Percentiles rank a stretch among this genome's conserved stretches.
phyloP scores from a whole-genome alignment of 1,140 invertebrate species.

The Drosophila punjabiensis region DNA sequence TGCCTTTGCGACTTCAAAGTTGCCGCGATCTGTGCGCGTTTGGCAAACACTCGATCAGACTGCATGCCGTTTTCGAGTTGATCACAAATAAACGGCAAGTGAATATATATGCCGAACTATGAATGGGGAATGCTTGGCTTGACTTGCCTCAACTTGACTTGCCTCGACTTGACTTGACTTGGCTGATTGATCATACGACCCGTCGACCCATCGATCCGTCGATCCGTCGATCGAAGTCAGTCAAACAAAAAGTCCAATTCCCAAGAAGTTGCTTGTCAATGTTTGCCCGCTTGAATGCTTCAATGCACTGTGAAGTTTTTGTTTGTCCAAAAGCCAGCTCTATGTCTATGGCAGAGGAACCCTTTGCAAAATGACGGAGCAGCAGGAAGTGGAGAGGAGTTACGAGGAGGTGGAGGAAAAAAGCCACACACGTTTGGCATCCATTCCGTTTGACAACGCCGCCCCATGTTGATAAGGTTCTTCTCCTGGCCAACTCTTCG shows the following conservation, averaged over 20 bases:
- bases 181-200: slow-evolving; percentile 71
- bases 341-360: slow-evolving; percentile 26
- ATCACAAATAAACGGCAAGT: slow-evolving; percentile 69
- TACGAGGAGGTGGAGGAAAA: not conserved
- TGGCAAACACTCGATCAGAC: slow-evolving; percentile 68
- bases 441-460: slow-evolving; percentile 70
- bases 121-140: slow-evolving; percentile 55
- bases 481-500: not conserved
- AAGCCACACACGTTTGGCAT: slow-evolving; percentile 59
- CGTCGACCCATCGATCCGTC: slow-evolving; percentile 39
- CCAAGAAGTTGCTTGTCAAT: slow-evolving; percentile 79
- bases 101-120: slow-evolving; percentile 53
- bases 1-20: slow-evolving; percentile 60
- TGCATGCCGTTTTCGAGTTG: slow-evolving; percentile 72
- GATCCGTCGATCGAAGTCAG: slow-evolving; percentile 50
- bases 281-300: slow-evolving; percentile 77
- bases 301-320: slow-evolving; percentile 59
- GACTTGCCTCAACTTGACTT: no score
- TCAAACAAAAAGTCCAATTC: slow-evolving; percentile 69
- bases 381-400: no score
- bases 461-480: slow-evolving; percentile 74
- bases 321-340: slow-evolving; percentile 33
- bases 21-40: slow-evolving; percentile 46
- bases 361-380: slow-evolving; percentile 43
- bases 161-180: slow-evolving; percentile 11